These are phyloP conservation scores for Eublepharis macularius DNA, from an alignment of 2,113 vertebrate species.

Conservation along the genomic window DNA sequence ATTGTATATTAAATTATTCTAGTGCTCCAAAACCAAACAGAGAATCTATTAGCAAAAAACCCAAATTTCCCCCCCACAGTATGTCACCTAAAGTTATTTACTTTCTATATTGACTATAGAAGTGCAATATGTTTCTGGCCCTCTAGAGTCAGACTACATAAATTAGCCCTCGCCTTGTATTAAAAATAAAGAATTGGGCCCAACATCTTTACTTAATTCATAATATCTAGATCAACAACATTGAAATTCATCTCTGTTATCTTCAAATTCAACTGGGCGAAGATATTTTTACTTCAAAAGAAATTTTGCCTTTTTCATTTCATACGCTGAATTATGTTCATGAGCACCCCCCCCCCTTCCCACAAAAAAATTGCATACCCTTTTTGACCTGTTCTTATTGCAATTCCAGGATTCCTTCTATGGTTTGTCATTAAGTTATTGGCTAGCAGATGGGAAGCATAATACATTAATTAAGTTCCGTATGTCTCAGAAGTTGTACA, in stretches of 20 bases:
- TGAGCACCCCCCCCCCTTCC: neutral
- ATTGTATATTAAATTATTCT: neutral
- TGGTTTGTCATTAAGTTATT: conserved; percentile 14
- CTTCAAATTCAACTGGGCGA: neutral
- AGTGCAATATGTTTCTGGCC: neutral
- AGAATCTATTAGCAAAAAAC: neutral
- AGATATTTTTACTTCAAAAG: neutral
- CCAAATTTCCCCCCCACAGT: neutral
- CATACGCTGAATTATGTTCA: conserved; percentile 1
- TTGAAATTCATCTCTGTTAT: neutral
- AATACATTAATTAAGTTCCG: conserved; percentile 35
- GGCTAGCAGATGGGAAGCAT: neutral
- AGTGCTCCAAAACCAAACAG: neutral
- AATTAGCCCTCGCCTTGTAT: neutral
- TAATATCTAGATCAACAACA: neutral
- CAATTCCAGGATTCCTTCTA: neutral
- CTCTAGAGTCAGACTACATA: no score
- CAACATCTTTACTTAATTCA: no score
- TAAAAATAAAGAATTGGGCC: neutral
- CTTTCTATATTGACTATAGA: neutral
- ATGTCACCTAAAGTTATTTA: neutral
- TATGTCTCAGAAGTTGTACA: conserved; percentile 3
- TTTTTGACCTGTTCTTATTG: conserved; percentile 9
- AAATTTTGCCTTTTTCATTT: neutral
- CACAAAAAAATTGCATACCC: neutral